Base-by-base conservation (phyloP, 1,140 invertebrate species). In the Monochamus saltuarius region DNA sequence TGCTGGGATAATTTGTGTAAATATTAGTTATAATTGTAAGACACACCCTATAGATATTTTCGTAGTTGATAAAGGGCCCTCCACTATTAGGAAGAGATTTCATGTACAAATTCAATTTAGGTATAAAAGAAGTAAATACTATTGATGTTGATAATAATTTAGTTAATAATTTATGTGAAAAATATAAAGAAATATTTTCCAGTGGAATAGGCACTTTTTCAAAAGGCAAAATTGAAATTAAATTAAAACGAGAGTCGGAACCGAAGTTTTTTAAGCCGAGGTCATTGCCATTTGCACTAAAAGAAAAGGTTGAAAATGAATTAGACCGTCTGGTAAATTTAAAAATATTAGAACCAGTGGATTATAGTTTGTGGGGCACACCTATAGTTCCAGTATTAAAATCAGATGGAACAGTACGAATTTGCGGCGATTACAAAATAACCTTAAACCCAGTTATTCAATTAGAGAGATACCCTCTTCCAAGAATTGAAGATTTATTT, bases 371-470 rank as follows among this genome's bases (percentile, higher is more conserved):
- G n/a, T 82, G 75, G 78, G 77, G 72, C 6, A 73, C 77, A 11
- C 77, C 78, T 0, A 68, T 83, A 4, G 79, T 82, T 0, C 67
- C 78, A 0, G 75, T 83, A 8, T 39, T 77, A 35, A 83, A 83
- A 68, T 67, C 65, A n/a, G 70, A 76, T 59, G 77, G 75, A 11
- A 66, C 61, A 4, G 61, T 75, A 19, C 35, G 65, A 46, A 51
- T 65, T 36, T 69, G 70, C 36, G 68, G 64, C 7, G 68, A 70
- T 52, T 70, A 61, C 51, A 70, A 66, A 46, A 34, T 63, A 11
- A 70, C 68, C 10, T 17, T 66, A 56, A 74, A 73, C 45, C 68
- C 68, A 51, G 11, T 52, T 43, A 43, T 74, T 40, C 16, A 56
- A 22, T 42, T 64, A n/a, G 53, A 63, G 17, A 62, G 62, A 22